Conservation (phyloP, 2,797 vertebrate species). For the Denticeps clupeoides region DNA sequence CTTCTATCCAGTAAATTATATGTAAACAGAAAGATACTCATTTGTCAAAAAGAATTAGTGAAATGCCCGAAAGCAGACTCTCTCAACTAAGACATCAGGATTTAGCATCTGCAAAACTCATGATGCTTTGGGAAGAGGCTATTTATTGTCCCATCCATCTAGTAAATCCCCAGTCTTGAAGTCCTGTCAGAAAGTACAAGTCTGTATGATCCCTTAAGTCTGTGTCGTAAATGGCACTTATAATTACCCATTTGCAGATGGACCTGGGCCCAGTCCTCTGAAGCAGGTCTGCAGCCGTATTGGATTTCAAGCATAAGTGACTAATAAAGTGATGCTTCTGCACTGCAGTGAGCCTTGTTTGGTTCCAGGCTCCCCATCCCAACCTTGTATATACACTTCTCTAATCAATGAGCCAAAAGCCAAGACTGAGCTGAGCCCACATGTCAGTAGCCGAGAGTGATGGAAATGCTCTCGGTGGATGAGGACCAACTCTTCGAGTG, state of each 20-base stretch:
- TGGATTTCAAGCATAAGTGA: not conserved
- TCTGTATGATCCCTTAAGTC: constrained; percentile 10
- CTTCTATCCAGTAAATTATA: too few relatives aligned
- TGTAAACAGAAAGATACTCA: too few relatives aligned
- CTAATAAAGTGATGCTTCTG: constrained; percentile 19
- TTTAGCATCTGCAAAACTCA: not conserved
- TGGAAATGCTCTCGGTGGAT: constrained; percentile 7
- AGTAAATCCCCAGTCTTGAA: not conserved
- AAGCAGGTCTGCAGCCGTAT: constrained; percentile 9
- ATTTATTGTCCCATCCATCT: constrained; percentile 1
- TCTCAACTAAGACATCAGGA: constrained; percentile 1
- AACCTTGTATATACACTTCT: too few relatives aligned
- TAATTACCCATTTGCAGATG: too few relatives aligned
- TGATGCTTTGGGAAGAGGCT: not conserved
- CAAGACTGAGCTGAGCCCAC: constrained; percentile 11
- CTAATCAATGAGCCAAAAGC: too few relatives aligned
- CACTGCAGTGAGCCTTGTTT: constrained; percentile 7
- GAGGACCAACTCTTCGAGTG: constrained; percentile 5
- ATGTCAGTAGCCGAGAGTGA: constrained; percentile 18
- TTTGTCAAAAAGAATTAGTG: too few relatives aligned
- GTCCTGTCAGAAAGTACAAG: not conserved
- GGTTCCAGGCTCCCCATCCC: too few relatives aligned
- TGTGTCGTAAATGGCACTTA: constrained; percentile 10
- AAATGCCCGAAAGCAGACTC: too few relatives aligned
- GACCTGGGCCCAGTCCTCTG: constrained; percentile 6